These are phyloP conservation scores for Dipodomys stephensi DNA, from an alignment of 2,113 vertebrate genomes.

Conservation along the genomic window DNA sequence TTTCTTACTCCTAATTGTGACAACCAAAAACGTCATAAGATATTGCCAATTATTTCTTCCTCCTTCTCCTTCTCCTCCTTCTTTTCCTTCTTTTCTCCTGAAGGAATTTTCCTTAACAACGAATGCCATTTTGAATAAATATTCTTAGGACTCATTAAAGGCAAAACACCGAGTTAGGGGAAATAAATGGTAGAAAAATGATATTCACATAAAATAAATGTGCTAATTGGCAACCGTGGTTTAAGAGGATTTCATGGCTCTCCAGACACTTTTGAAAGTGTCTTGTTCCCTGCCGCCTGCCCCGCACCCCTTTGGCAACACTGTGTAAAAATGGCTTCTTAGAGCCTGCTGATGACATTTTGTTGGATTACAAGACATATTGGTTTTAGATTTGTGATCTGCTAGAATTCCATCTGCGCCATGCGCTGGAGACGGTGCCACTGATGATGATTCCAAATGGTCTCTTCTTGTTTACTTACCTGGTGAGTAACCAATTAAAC, in stretches of 20 bases:
- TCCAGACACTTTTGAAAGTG: slow-evolving; percentile 74
- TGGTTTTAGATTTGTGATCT: slow-evolving; percentile 86
- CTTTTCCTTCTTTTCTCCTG: too few relatives aligned
- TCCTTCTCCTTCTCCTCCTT: too few relatives aligned
- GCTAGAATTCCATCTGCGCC: slow-evolving; percentile 80
- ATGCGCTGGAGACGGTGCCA: slow-evolving; percentile 74
- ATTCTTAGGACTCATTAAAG: slow-evolving; percentile 53
- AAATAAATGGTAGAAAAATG: slow-evolving; percentile 67
- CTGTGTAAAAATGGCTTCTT: slow-evolving; percentile 78
- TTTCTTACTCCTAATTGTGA: neutral
- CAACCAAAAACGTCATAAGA: neutral
- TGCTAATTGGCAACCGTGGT: slow-evolving; percentile 51
- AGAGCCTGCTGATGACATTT: slow-evolving; percentile 83
- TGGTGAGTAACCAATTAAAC: slow-evolving; percentile 81
- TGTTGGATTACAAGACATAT: slow-evolving; percentile 80
- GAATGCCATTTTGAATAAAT: slow-evolving; percentile 68
- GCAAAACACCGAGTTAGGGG: neutral
- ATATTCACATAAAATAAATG: slow-evolving; percentile 70
- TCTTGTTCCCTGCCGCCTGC: slow-evolving; percentile 35
- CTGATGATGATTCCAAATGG: slow-evolving; percentile 81
- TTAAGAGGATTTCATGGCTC: slow-evolving; percentile 45
- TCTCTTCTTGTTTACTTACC: slow-evolving; percentile 81
- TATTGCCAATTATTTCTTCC: neutral
- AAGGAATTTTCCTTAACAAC: slow-evolving; percentile 65
- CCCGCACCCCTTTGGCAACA: slow-evolving; percentile 46